Percentiles rank a stretch among this genome's conserved stretches.
These are phyloP conservation scores for Leucoma salicis DNA, from an alignment of 2,888 invertebrate genomes.

Conservation along the genomic window DNA sequence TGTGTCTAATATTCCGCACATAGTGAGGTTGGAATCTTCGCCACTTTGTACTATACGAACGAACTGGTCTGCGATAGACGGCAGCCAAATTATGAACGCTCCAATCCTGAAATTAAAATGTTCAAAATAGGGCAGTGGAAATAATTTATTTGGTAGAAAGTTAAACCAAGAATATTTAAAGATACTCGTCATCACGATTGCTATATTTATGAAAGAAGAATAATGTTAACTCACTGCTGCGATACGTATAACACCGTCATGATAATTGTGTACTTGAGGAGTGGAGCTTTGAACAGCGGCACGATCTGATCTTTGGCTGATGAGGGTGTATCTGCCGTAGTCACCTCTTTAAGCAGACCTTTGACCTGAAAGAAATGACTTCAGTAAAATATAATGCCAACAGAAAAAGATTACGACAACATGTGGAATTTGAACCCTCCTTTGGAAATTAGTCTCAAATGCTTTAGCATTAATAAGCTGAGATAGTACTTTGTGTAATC, in stretches of 20 bases:
- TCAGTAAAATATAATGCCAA: no score
- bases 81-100: slow-evolving; percentile 61
- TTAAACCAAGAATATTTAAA: no score
- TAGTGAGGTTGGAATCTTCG: slow-evolving; percentile 43
- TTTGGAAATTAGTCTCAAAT: no score
- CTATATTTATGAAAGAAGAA: no score
- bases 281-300: slow-evolving; percentile 75
- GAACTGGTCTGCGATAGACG: slow-evolving; percentile 59
- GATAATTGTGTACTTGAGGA: slow-evolving; percentile 76
- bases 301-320: slow-evolving; percentile 57
- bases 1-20: slow-evolving; percentile 52
- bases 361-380: slow-evolving; percentile 43
- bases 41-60: slow-evolving; percentile 50
- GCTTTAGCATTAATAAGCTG: no score
- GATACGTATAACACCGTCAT: slow-evolving; percentile 69
- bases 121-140: not conserved
- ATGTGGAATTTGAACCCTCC: no score
- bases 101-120: slow-evolving; percentile 41
- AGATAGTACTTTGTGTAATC: no score
- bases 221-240: slow-evolving; percentile 73
- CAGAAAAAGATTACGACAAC: no score
- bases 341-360: slow-evolving; percentile 17
- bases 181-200: no score
- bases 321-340: not conserved
- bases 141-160: no score